phyloP scores from a whole-genome alignment of 2,113 vertebrate genomes.

The Chloroceryle aenea region DNA sequence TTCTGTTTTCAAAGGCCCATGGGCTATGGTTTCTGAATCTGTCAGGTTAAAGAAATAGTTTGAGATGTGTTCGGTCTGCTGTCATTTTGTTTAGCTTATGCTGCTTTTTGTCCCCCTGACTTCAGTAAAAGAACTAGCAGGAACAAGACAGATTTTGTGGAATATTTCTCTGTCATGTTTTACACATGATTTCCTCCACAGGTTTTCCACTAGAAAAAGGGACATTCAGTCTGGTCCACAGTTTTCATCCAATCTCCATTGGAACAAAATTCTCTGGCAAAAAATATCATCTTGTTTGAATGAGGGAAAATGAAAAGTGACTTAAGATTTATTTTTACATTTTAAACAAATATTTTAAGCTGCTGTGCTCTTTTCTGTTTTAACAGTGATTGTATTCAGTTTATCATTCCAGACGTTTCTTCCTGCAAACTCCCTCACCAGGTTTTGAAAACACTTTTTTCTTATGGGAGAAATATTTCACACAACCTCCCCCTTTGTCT shows the following conservation, averaged over 20 bases:
- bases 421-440: background rate
- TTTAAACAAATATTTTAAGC: background rate
- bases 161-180: background rate
- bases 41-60: background rate
- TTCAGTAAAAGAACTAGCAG: background rate
- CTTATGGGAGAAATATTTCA: background rate
- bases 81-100: background rate
- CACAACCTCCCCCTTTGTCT: background rate
- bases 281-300: slow-evolving; percentile 1
- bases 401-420: slow-evolving; percentile 32
- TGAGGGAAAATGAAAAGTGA: slow-evolving; percentile 7
- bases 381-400: background rate
- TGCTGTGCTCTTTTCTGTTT: background rate
- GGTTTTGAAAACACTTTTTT: slow-evolving; percentile 6
- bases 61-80: background rate
- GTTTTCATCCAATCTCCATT: background rate
- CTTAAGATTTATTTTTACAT: background rate
- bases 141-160: background rate
- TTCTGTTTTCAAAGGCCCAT: background rate
- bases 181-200: background rate
- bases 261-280: background rate
- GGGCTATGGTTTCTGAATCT: background rate
- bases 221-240: background rate
- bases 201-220: background rate
- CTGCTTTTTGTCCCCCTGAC: background rate